phyloP scores from a whole-genome alignment of 2,888 invertebrate species.

The Tricholauxania praeusta region DNA sequence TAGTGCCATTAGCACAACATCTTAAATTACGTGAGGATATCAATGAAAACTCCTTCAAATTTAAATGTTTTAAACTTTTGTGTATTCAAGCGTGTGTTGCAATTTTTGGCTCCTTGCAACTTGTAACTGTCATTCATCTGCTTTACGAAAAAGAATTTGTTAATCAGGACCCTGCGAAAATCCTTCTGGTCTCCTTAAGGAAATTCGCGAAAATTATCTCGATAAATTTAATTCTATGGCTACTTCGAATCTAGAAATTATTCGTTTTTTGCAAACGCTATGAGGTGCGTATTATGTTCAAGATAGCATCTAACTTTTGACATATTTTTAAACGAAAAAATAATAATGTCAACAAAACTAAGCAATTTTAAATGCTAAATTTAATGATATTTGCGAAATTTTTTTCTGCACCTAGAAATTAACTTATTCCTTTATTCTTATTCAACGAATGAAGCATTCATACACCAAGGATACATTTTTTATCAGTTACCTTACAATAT shows the following conservation, averaged over 20 bases:
- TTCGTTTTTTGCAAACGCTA: constrained; percentile 59
- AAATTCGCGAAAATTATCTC: constrained; percentile 71
- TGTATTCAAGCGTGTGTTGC: constrained; percentile 74
- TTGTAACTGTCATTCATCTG: constrained; percentile 71
- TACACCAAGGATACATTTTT: neutral
- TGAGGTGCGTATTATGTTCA: constrained; percentile 45
- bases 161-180: constrained; percentile 53
- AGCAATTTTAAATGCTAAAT: constrained; percentile 11
- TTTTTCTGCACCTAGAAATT: constrained; percentile 18
- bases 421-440: neutral
- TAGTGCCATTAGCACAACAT: constrained; percentile 77
- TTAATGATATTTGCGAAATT: constrained; percentile 2
- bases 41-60: constrained; percentile 79
- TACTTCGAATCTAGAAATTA: constrained; percentile 60
- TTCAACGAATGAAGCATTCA: constrained; percentile 26
- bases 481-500: no score
- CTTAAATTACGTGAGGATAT: constrained; percentile 81
- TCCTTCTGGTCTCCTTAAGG: constrained; percentile 71
- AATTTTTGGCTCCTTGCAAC: constrained; percentile 70
- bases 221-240: constrained; percentile 71
- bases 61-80: constrained; percentile 74
- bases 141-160: constrained; percentile 72
- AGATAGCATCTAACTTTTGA: neutral
- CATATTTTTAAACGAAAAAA: constrained; percentile 31
- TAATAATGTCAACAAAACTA: constrained; percentile 26